Conservation (phyloP, 2,113 vertebrate genomes). For the Cichladusa arquata region DNA sequence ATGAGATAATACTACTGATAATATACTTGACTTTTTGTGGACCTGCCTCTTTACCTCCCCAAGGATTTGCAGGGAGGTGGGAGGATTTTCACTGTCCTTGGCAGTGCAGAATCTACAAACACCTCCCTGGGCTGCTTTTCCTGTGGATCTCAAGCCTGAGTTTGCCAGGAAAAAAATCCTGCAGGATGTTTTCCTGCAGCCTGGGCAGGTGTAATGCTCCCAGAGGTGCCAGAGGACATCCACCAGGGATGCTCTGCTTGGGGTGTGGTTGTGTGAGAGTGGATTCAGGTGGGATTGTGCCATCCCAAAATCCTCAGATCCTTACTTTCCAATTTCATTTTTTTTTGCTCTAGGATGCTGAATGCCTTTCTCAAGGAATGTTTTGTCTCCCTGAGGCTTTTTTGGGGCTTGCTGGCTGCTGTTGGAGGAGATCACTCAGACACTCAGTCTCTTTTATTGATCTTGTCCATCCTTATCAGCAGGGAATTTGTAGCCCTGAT, state of each 20-base stretch:
- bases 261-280: fast-evolving
- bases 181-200: not conserved
- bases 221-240: not conserved
- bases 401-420: not conserved
- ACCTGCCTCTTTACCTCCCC: not conserved
- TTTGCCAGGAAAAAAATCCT: not conserved
- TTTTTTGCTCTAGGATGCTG: not conserved
- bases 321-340: not conserved
- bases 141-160: fast-evolving
- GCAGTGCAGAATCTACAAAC: no score
- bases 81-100: not conserved
- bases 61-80: not conserved
- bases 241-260: fast-evolving
- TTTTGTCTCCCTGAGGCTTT: not conserved
- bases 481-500: not conserved
- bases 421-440: not conserved
- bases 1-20: not conserved
- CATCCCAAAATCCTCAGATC: not conserved
- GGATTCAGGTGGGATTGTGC: not conserved
- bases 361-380: not conserved
- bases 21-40: not conserved
- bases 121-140: not conserved
- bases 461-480: not conserved
- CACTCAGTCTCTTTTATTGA: fast-evolving
- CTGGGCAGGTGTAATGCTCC: not conserved